Base-by-base conservation (phyloP, 2,113 vertebrate species). In the Carassius carassius region DNA sequence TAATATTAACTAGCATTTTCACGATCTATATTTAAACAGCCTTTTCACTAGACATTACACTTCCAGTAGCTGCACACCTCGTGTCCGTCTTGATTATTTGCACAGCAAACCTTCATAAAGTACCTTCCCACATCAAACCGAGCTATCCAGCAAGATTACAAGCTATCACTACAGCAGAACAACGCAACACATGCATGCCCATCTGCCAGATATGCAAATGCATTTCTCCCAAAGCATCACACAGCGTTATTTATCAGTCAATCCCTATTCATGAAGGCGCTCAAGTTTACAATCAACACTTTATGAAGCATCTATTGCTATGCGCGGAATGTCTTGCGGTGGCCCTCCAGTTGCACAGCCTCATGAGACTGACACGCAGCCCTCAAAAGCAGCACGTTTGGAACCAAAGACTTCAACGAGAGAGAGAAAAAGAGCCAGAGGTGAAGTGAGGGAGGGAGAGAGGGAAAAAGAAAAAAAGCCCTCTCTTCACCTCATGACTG, bases 401-500 rank as follows among this genome's bases (percentile, higher is more conserved):
- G 56, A 63, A 14, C 16, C 37, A 78, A 79, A 69, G n/a, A 37
- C 76, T 49, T 79, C 49, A 58, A 44, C 17, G 37, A 78, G 63
- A n/a, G n/a, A 12, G 44, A 47, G 44, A 47, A 47, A 47, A 47
- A 47, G 44, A 47, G 11, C 44, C 44, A 47, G 44, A 47, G 44
- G 44, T 3, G 44, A 0, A 47, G 44, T 47, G 44, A 47, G 44
- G 44, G 44, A 47, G 44, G n/a, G 23, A 37, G 10, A 6, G 25
- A 16, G 23, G 12, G 9, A n/a, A 78, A 72, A 44, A 13, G 2
- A 60, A 23, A 60, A 60, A 80, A 80, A 65, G 21, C 37, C 5
- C 72, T 85, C 60, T 84, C 60, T 62, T 85, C 72, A 69, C 72
- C 16, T 82, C 23, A 81, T 51, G 51, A 25, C 86, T 87, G 79